phyloP scores from a whole-genome alignment of 2,113 vertebrate species.

The Rhinoptilus africanus region DNA sequence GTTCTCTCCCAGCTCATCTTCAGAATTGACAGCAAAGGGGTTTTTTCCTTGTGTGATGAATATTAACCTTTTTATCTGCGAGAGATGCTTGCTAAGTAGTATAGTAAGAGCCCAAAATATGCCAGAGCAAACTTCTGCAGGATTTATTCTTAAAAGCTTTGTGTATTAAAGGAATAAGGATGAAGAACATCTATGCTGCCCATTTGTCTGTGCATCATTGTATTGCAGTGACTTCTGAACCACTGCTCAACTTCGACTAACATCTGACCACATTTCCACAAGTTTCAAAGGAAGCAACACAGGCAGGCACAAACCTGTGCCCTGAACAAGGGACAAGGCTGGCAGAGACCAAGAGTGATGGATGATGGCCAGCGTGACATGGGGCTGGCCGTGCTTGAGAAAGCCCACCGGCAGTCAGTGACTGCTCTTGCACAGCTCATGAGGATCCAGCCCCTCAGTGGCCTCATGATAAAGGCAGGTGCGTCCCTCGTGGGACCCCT shows the following conservation, averaged over 20 bases:
- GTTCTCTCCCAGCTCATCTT: neutral
- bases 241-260: neutral
- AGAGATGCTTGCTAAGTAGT: neutral
- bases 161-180: neutral
- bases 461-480: neutral
- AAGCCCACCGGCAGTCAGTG: neutral
- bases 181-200: neutral
- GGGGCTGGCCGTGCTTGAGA: rapidly evolving
- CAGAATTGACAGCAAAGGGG: neutral
- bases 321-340: neutral
- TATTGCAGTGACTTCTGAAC: neutral
- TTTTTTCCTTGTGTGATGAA: neutral
- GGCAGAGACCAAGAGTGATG: neutral
- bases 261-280: neutral
- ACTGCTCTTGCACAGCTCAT: neutral
- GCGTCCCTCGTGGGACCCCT: neutral
- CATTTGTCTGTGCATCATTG: neutral
- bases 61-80: neutral
- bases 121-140: neutral
- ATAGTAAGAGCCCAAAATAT: neutral
- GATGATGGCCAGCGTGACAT: rapidly evolving
- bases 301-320: neutral
- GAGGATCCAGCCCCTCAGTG: neutral
- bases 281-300: neutral
- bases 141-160: neutral